Base-by-base conservation (phyloP, 2,888 invertebrate genomes). In the Catocala sponsa region DNA sequence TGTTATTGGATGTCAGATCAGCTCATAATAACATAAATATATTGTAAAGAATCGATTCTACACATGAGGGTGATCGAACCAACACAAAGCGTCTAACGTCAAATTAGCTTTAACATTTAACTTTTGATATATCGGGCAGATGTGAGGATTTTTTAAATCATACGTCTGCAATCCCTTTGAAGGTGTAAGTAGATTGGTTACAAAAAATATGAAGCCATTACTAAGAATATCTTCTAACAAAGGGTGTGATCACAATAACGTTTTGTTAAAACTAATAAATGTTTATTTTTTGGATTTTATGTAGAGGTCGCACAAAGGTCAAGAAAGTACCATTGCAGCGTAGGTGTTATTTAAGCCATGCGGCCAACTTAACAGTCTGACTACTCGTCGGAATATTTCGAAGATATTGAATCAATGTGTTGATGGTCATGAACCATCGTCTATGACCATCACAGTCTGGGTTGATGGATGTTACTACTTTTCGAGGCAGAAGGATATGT, bases 1-100 rank as follows among this genome's bases (percentile, higher is more conserved):
- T 91, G 91, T 90, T 89, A 85, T 84, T 85, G 76, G 68, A 81
- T 78, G 83, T 82, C 80, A 82, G 79, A 76, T 76, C 70, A 74
- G 68, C 79, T 80, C 79, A 80, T 83, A 85, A 82, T 83, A 81
- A 81, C 73, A 82, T 78, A 78, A 86, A 85, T 83, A 80, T 82
- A 80, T 80, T 79, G 69, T 78, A 76, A 76, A 79, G 75, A 80
- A 79, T 77, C 75, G 79, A 80, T 75, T 79, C 75, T 76, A 68
- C 65, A 68, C 67, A 74, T 76, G 63, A 59, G 68, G 59, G 65
- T 72, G 68, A 73, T 72, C 64, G 64, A 67, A 67, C 46, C 53
- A 43, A 48, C 65, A 82, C 77, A 81, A 83, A 82, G 72, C 77
- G 68, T 74, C 75, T 71, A 63, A 74, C 70, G 78, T 78, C 82